Percentiles rank a stretch among this genome's conserved stretches.
Conservation (phyloP, 2,888 invertebrate genomes). For the Yponomeuta sedellus region DNA sequence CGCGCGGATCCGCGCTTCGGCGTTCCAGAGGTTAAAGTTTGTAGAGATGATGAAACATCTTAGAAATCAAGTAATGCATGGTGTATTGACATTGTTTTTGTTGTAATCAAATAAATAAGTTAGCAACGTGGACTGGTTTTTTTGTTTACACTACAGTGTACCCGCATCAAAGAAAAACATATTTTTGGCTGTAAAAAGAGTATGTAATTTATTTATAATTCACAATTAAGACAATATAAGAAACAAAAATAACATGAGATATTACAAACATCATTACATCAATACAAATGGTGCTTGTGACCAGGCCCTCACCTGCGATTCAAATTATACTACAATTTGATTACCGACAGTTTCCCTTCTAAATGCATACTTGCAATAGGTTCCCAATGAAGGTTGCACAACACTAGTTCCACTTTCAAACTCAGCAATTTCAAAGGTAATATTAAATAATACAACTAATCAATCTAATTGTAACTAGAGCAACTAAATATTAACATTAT, state of each 20-base stretch:
- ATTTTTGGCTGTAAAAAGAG: constrained; percentile 59
- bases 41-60: constrained; percentile 12
- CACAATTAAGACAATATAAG: constrained; percentile 63
- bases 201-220: constrained; percentile 69
- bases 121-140: constrained; percentile 25
- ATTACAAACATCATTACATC: constrained; percentile 41
- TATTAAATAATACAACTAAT: constrained; percentile 72
- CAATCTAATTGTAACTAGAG: constrained; percentile 63
- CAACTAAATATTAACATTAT: constrained; percentile 70
- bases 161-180: neutral
- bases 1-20: no score
- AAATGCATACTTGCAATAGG: constrained; percentile 43
- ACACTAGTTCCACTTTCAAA: constrained; percentile 3
- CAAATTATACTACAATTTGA: constrained; percentile 34
- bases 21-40: neutral
- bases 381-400: constrained; percentile 8
- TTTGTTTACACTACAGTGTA: constrained; percentile 14
- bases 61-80: constrained; percentile 31
- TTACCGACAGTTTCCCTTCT: constrained; percentile 39
- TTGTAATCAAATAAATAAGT: constrained; percentile 31
- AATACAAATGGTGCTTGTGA: constrained; percentile 45
- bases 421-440: constrained; percentile 62
- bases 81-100: constrained; percentile 30
- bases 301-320: constrained; percentile 40
- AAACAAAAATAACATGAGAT: constrained; percentile 53